Evolutionary conservation across 1,140 invertebrate species (phyloP), one percentile per base, ranked within the genome.

Genomic region (Tribolium castaneum): DNA sequence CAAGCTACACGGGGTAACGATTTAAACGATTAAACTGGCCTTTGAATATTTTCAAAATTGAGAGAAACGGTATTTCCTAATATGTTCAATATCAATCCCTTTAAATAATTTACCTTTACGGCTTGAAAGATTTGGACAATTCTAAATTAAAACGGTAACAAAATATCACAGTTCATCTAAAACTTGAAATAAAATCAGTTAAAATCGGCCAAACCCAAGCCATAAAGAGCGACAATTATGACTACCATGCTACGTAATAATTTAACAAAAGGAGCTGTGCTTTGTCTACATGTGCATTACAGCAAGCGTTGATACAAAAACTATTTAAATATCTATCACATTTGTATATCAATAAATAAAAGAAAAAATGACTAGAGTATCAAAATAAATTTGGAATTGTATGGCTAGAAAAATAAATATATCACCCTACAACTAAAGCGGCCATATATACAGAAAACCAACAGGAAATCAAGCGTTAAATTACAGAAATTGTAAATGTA

Each of bases 401-500:
- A 50, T 52, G 50, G 12, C 45, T 49, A 72, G 9, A 50, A 72
- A 52, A 72, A 72, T 51, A 52, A 72, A 72, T 51, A 72, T 72
- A 72, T 72, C 70, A 72, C 19, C 34, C 50, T 74, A 35, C 34
- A 56, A 74, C 50, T 34, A 74, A 56, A 56, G 9, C 25, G 25
- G 12, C 22, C 30, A 74, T 35, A 30, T 54, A 35, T 51, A 74
- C 45, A 74, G 22, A 74, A 74, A 74, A 35, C 35, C 7, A 70
- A 71, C n/a, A 45, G 45, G n/a, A 72, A 49, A 70, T 72, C 16
- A 49, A 72, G 16, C 12, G 6, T 12, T 25, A 51, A 73, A 9
- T 71, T 82, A 83, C 50, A 84, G 39, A 77, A 83, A 84, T 35
- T 84, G 83, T 54, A 84, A 78, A 78, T 83, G 81, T 74, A 84